Evolutionary conservation across 1,140 invertebrate genomes (phyloP), one percentile per base, ranked within the genome.

Genomic region (Polypedilum vanderplanki): DNA sequence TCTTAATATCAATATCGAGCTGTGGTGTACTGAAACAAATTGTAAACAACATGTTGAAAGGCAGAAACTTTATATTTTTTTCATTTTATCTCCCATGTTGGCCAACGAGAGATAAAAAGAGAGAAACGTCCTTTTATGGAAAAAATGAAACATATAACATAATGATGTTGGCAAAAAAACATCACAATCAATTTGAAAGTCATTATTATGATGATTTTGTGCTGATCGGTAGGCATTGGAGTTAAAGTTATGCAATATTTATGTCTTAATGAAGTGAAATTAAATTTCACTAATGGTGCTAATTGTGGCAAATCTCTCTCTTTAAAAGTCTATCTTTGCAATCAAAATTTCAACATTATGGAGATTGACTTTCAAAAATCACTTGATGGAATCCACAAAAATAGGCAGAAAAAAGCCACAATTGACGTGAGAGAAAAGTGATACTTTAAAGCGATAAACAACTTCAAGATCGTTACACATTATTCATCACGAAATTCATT

Each of bases 211-310:
- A 57, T 57, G 46, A 57, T 57, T 57, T 57, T n/a, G 12, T 57
- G 46, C 46, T n/a, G n/a, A 57, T 57, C n/a, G 46, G 46, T 12
- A 12, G n/a, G 46, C 46, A 57, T 3, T 15, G 24, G 5, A 33
- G 24, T 5, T 33, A 33, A 33, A 4, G 10, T 57, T 57, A n/a
- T 15, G 46, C 10, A 57, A 57, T 57, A 4, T n/a, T 57, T 3
- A 12, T n/a, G 46, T 15, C 46, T 57, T 57, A 57, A 57, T 12
- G 15, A 57, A 57, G 46, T 57, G 12, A 57, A 57, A 57, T 57
- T 57, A 57, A 57, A 57, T 57, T 57, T 57, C 46, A 57, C 46
- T 57, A 57, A 57, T 57, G 46, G n/a, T n/a, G 12, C 46, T 57
- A 57, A 57, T 57, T 57, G 46, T 57, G 7, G n/a, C 46, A 57